These are phyloP conservation scores for Glaucidium brasilianum DNA, from an alignment of 2,113 vertebrate species.

Conservation along the genomic window DNA sequence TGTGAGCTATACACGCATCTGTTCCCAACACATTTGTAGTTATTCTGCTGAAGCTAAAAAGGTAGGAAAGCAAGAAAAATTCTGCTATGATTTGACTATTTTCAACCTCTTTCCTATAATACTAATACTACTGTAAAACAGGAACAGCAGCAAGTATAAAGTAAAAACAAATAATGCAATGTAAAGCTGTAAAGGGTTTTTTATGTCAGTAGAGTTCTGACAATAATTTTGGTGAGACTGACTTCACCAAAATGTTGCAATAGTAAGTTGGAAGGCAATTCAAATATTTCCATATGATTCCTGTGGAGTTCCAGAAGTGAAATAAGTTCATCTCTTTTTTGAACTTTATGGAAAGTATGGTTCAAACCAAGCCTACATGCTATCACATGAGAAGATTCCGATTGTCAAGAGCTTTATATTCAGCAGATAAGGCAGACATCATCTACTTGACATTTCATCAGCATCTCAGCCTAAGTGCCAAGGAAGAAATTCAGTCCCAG, in stretches of 20 bases:
- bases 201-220: background rate
- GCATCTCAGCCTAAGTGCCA: background rate
- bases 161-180: background rate
- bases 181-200: background rate
- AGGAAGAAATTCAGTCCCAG: background rate
- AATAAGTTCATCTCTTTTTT: background rate
- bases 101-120: background rate
- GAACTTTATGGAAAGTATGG: background rate
- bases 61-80: background rate
- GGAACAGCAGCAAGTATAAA: background rate
- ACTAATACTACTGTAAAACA: background rate
- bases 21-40: background rate
- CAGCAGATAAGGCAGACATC: background rate
- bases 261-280: background rate
- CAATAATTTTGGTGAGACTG: background rate
- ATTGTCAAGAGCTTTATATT: background rate
- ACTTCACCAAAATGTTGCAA: background rate
- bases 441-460: conserved; percentile 9
- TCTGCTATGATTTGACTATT: background rate
- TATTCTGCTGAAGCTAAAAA: background rate
- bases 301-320: background rate
- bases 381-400: background rate
- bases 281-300: background rate
- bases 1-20: background rate
- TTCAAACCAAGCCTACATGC: background rate